Evolutionary conservation across 2,113 vertebrate genomes (phyloP).

Genomic region (Cyprinodon brontotheroides): DNA sequence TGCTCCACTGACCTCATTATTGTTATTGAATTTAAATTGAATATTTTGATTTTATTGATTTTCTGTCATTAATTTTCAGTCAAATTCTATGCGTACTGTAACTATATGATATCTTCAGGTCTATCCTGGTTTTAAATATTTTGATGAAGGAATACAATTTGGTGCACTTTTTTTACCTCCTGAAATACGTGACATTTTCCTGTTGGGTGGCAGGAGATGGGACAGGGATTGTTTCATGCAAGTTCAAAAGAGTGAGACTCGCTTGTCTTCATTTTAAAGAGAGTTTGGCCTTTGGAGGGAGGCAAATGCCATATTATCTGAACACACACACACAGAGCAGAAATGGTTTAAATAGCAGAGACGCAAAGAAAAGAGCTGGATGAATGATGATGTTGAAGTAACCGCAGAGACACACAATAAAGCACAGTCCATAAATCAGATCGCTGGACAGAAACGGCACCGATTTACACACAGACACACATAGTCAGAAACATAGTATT

Average conservation of each 20-base stretch:
- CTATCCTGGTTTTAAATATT: neutral
- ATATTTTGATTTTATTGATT: too few relatives aligned
- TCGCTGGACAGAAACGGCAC: neutral
- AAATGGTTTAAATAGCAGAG: neutral
- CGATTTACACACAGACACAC: neutral
- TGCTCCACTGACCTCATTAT: too few relatives aligned
- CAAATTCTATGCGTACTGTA: neutral
- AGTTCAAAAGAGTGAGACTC: conserved; percentile 37
- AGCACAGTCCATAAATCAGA: conserved; percentile 17
- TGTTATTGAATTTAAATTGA: too few relatives aligned
- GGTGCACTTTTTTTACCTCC: neutral
- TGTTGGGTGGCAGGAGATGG: neutral
- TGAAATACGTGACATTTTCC: conserved; percentile 39
- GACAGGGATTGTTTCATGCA: conserved; percentile 11
- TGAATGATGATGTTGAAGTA: conserved; percentile 9
- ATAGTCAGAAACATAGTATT: neutral
- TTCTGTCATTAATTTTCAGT: too few relatives aligned
- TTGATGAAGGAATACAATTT: neutral
- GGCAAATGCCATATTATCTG: conserved; percentile 8
- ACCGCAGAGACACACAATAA: neutral
- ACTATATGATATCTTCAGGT: neutral
- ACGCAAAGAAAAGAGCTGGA: neutral
- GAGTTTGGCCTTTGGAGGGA: conserved; percentile 34
- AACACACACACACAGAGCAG: neutral
- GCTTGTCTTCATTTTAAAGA: conserved; percentile 44